A percentile compares a stretch with the other conserved stretches of the same genome.
These are phyloP conservation scores for Drosophila villosipedis DNA, from an alignment of 2,888 invertebrate genomes.

Conservation along the genomic window DNA sequence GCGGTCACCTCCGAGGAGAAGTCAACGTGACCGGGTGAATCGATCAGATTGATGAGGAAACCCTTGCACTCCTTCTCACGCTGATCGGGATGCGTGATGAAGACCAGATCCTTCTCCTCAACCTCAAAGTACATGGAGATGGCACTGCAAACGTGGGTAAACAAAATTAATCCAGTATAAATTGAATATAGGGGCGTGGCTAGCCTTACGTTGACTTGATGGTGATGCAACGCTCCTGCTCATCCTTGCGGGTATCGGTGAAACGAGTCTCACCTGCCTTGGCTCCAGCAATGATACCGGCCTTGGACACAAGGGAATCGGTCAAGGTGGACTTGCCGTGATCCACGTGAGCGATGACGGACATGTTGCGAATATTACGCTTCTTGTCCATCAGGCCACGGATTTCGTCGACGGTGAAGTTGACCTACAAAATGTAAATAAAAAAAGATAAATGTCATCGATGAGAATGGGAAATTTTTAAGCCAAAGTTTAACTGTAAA, in stretches of 20 bases:
- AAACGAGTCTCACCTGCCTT: conserved; percentile 99
- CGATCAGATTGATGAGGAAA: conserved; percentile 99
- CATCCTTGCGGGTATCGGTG: conserved; percentile 99
- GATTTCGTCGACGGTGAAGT: conserved; percentile 99
- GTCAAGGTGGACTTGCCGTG: conserved; percentile 99
- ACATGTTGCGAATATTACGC: conserved; percentile 99
- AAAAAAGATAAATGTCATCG: conserved; percentile 65
- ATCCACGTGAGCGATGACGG: conserved; percentile 99
- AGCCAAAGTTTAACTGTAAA: conserved; percentile 4
- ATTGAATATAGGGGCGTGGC: background rate
- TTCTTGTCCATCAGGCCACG: conserved; percentile 99
- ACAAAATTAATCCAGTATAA: background rate
- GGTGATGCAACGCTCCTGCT: conserved; percentile 99
- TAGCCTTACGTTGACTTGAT: conserved; percentile 95
- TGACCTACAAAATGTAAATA: conserved; percentile 90
- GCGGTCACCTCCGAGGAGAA: conserved; percentile 99
- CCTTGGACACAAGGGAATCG: conserved; percentile 99
- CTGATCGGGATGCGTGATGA: conserved; percentile 96
- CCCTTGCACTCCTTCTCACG: conserved; percentile 95
- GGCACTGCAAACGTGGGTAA: conserved; percentile 90
- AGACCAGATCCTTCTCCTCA: conserved; percentile 95
- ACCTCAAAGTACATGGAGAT: conserved; percentile 99
- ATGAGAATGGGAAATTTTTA: background rate
- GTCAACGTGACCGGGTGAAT: conserved; percentile 99
- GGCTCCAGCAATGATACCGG: conserved; percentile 99